Conservation (phyloP, 2,797 vertebrate genomes). For the Taeniopygia guttata region DNA sequence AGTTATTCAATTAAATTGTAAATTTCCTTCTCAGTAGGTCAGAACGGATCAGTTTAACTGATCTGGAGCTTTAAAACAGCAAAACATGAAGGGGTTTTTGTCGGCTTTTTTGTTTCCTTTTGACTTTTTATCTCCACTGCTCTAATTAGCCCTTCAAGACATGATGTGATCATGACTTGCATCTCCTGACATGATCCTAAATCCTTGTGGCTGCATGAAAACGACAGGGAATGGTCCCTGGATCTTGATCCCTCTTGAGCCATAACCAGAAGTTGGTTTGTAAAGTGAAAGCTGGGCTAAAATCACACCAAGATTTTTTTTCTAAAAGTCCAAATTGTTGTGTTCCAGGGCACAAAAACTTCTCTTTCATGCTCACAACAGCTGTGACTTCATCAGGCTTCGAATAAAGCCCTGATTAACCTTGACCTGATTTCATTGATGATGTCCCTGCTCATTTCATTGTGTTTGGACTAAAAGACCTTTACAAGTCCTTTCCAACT, state of each 20-base stretch:
- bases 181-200: not conserved
- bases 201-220: not conserved
- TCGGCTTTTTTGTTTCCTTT: not conserved
- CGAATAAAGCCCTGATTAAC: not conserved
- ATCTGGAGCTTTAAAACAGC: not conserved
- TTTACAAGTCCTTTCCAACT: not conserved
- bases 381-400: not conserved
- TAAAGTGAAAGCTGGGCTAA: not conserved
- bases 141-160: not conserved
- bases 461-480: not conserved
- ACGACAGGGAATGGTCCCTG: rapidly evolving
- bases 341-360: not conserved
- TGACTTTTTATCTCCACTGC: not conserved
- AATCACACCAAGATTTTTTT: not conserved
- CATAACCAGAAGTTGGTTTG: not conserved
- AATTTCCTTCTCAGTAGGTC: not conserved
- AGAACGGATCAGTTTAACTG: not conserved
- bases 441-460: not conserved
- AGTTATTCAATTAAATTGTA: not conserved
- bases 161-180: too few relatives aligned
- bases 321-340: not conserved
- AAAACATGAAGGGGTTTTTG: rapidly evolving
- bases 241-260: not conserved
- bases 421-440: too few relatives aligned
- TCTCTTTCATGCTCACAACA: rapidly evolving